Evolutionary conservation across 2,888 invertebrate species (phyloP), one percentile per base, ranked within the genome.

Genomic region (Drosophila nr. perissopoda): DNA sequence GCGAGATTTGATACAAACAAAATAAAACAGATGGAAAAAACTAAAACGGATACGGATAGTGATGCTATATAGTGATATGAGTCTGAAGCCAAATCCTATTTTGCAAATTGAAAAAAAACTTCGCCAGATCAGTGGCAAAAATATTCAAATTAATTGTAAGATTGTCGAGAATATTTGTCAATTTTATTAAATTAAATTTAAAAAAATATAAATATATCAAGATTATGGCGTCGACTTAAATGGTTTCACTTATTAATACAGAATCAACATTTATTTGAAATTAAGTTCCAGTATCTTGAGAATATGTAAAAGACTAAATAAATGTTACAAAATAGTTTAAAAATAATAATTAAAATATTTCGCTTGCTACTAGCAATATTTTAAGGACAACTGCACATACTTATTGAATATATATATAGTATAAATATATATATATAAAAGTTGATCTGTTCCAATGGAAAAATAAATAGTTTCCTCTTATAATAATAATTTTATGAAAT

Each of bases 281-380:
- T n/a, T 0, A 42, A 0, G n/a, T n/a, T 0, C 2, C 1, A n/a
- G 5, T 0, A 40, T 40, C 0, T 40, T 0, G 10, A n/a, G 4
- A 10, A n/a, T 40, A 7, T n/a, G 0, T 0, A 42, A 40, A 13
- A 0, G 0, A 7, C 0, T 21, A 7, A 13, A 7, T n/a, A n/a
- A 5, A 40, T 40, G 1, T 40, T 0, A 0, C 5, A 5, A 40
- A 11, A 21, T 16, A 45, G 7, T 16, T 16, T 4, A 1, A 4
- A 2, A 25, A 16, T 33, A 8, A 4, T 21, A 16, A 16, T 16
- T 0, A 7, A 2, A 42, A 42, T 21, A 42, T 40, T 42, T 21
- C 4, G 1, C 21, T 21, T 13, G 21, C 7, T 1, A 6, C 42
- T 1, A n/a, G 11, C 11, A n/a, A 42, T n/a, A 42, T 7, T 36